phyloP scores from a whole-genome alignment of 2,888 invertebrate genomes.

The Arrhopalites spinosus region DNA sequence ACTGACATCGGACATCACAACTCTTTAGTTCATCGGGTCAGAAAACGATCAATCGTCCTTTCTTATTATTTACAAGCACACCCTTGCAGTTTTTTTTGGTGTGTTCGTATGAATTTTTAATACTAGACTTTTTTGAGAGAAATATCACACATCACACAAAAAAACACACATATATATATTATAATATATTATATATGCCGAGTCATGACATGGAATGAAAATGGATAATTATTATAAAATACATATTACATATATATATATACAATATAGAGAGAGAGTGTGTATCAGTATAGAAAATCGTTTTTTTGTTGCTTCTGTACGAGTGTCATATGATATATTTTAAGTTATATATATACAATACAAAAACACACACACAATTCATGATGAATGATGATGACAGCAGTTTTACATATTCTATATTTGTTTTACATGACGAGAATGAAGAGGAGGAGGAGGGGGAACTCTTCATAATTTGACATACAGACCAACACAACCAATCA shows the following conservation, averaged over 20 bases:
- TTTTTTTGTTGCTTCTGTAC: too few species aligned
- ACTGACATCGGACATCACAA: conserved; percentile 55
- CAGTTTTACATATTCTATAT: too few species aligned
- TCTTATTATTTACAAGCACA: conserved; percentile 27
- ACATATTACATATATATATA: not conserved
- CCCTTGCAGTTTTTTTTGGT: not conserved
- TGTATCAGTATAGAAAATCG: too few species aligned
- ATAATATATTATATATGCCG: not conserved
- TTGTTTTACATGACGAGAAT: too few species aligned
- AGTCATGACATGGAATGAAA: not conserved
- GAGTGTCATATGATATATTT: too few species aligned
- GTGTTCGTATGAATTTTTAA: conserved; percentile 19
- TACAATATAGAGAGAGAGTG: not conserved
- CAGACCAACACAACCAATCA: too few species aligned
- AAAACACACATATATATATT: not conserved
- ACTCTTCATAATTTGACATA: too few species aligned
- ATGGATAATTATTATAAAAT: not conserved
- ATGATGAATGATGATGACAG: too few species aligned
- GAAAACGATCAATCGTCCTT: conserved; percentile 44
- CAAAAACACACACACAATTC: too few species aligned
- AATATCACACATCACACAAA: not conserved
- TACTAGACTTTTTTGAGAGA: not conserved
- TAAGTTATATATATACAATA: too few species aligned
- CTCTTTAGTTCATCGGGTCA: not conserved
- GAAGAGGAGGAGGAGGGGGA: too few species aligned